Base-by-base conservation (phyloP, 1,140 invertebrate species). In the Aphis gossypii region DNA sequence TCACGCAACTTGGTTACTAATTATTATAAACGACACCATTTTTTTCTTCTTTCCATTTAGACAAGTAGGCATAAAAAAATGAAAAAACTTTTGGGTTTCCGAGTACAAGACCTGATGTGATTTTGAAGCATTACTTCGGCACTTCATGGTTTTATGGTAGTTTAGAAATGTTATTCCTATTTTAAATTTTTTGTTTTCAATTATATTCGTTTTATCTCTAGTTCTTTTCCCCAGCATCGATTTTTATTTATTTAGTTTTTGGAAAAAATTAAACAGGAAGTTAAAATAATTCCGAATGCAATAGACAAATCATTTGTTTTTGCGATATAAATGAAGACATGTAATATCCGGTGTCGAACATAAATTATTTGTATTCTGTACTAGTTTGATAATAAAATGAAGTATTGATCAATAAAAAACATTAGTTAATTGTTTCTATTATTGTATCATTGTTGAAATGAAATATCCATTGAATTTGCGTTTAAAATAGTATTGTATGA, bases 21-120 rank as follows among this genome's bases (percentile, higher is more conserved):
- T 91, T 76, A 91, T 91, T 76, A 91, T 91, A 82, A 91, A 91
- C 25, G 90, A 91, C 41, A 76, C 30, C 2, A 20, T 48, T 87
- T 87, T 46, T 48, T 48, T 48, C 44, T 86, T 8, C 11, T 46
- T 46, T 84, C 38, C 46, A 87, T 87, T 48, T 8, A 14, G 30
- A 46, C 44, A 87, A n/a, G 30, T n/a, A 20, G 14, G 18, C 46
- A 87, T 41, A 23, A 41, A 84, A 86, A 87, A 35, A 25, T 14
- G 18, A 51, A 46, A 87, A 90, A 60, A 60, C 88, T 90, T 60
- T 23, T 23, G 35, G n/a, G 21, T 90, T 14, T n/a, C 25, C 9
- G 11, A 60, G 54, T 30, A 54, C 35, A 8, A 89, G 21, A 18
- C 35, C 7, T 23, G 35, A 46, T 44, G 51, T 35, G 21, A 41